These are phyloP conservation scores for Proctacanthus coquilletti DNA, from an alignment of 1,140 invertebrate species.

Conservation along the genomic window DNA sequence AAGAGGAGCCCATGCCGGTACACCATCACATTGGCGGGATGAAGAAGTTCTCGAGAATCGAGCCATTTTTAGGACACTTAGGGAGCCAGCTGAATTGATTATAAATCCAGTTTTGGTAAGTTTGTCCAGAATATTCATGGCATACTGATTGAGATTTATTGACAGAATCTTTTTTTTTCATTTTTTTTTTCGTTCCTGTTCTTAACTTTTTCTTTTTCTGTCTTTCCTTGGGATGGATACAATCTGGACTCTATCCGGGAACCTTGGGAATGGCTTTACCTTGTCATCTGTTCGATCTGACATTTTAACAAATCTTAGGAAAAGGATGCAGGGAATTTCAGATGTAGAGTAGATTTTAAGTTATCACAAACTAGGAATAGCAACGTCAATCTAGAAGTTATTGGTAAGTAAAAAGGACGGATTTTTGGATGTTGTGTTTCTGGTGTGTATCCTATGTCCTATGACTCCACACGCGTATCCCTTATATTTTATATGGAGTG, in stretches of 20 bases:
- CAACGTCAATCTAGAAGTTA: conserved; percentile 60
- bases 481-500: no score
- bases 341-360: conserved; percentile 66
- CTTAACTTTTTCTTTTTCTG: conserved; percentile 34
- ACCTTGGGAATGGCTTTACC: no score
- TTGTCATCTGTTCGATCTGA: no score
- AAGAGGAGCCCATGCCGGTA: conserved; percentile 29
- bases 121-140: conserved; percentile 9
- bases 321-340: conserved; percentile 54
- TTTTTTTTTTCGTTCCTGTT: conserved; percentile 43
- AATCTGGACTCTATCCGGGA: no score
- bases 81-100: conserved; percentile 36
- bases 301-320: no score
- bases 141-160: conserved; percentile 2
- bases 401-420: conserved; percentile 59
- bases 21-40: conserved; percentile 35
- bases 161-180: conserved; percentile 22
- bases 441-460: no score
- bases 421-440: no score
- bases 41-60: conserved; percentile 34
- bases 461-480: no score
- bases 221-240: no score
- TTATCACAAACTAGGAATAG: conserved; percentile 66
- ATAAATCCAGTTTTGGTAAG: conserved; percentile 28
- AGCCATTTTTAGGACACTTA: conserved; percentile 36